A percentile compares a stretch with the other conserved stretches of the same genome.
Evolutionary conservation across 2,797 vertebrate species (phyloP).

Genomic region (Centropyge bicolor): DNA sequence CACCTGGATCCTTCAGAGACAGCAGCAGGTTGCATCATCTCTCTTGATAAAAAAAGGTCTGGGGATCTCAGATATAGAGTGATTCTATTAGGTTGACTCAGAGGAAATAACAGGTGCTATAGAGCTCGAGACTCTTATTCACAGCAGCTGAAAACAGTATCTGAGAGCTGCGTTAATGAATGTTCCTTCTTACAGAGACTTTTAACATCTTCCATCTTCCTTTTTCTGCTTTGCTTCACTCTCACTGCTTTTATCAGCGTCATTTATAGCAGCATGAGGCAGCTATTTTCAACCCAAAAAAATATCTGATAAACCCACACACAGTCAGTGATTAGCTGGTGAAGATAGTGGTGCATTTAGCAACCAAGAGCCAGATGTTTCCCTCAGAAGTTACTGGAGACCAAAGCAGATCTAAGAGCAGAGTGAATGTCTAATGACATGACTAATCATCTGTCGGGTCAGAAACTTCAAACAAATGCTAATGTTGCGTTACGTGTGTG

Average conservation of each 20-base stretch:
- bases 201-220: background rate
- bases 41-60: constrained; percentile 56
- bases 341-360: background rate
- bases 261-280: background rate
- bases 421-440: no score
- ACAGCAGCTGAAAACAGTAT: background rate
- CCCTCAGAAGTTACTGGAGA: background rate
- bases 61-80: constrained; percentile 43
- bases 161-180: background rate
- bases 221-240: background rate
- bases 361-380: background rate
- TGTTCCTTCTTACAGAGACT: background rate
- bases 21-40: constrained; percentile 67
- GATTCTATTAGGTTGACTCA: constrained; percentile 50
- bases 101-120: constrained; percentile 48
- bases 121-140: constrained; percentile 7
- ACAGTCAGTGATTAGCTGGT: background rate
- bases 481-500: background rate
- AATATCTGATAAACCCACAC: background rate
- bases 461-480: background rate
- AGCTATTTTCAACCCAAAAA: background rate
- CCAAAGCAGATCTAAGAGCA: background rate
- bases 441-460: background rate
- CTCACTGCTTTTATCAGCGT: background rate
- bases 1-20: constrained; percentile 64